These are phyloP conservation scores for Cervus canadensis DNA, from an alignment of 2,113 vertebrate species.

Conservation along the genomic window DNA sequence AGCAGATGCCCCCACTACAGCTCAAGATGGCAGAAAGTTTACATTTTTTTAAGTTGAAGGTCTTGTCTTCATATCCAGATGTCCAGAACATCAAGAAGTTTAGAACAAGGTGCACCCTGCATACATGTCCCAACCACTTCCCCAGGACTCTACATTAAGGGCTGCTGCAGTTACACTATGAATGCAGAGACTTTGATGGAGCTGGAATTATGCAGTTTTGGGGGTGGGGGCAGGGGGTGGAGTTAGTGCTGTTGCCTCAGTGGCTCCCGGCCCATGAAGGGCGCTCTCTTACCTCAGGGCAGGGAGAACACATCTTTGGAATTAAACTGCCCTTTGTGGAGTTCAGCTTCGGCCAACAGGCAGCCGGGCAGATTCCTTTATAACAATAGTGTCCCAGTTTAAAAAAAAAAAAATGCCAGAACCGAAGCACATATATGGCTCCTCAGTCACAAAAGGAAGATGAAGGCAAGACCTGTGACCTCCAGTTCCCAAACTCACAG, in stretches of 20 bases:
- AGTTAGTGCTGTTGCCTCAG: background rate
- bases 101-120: background rate
- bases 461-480: background rate
- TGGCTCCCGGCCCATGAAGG: background rate
- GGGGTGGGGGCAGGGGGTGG: background rate
- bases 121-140: background rate
- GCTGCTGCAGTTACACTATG: too few species aligned
- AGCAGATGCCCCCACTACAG: background rate
- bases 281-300: background rate
- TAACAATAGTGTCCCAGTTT: background rate
- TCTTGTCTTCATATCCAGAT: background rate
- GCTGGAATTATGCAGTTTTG: background rate
- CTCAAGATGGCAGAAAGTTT: background rate
- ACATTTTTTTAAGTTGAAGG: background rate
- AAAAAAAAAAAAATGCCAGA: background rate
- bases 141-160: background rate
- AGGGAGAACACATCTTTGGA: background rate
- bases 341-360: background rate
- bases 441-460: background rate
- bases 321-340: background rate
- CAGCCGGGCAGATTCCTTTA: background rate
- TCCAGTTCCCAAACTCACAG: background rate
- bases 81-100: background rate
- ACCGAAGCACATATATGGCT: background rate
- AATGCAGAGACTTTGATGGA: background rate